Evolutionary conservation across 2,113 vertebrate genomes (phyloP).

Genomic region (Crocuta crocuta): DNA sequence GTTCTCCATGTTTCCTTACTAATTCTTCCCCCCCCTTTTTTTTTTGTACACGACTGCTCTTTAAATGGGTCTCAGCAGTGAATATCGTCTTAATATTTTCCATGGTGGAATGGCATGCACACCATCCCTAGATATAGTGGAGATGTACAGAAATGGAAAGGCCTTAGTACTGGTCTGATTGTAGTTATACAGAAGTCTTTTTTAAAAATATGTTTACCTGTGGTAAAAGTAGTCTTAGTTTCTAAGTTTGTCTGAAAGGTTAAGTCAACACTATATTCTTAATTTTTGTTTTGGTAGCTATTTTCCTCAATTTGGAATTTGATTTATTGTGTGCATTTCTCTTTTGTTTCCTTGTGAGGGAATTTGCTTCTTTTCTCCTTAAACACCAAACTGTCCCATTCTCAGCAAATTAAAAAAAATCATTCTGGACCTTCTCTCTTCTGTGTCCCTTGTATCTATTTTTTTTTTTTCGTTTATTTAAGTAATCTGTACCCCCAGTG

Average conservation of each 20-base stretch:
- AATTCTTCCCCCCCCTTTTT: background rate
- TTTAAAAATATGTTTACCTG: background rate
- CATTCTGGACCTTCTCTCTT: background rate
- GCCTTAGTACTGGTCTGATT: background rate
- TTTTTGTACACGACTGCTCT: background rate
- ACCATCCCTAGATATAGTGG: background rate
- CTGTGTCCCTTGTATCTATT: background rate
- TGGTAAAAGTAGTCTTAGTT: background rate
- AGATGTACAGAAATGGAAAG: background rate
- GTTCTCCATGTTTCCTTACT: background rate
- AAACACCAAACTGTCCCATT: background rate
- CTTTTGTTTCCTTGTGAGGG: background rate
- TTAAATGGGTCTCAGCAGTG: background rate
- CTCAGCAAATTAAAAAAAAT: background rate
- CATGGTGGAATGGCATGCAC: background rate
- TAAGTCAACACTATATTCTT: background rate
- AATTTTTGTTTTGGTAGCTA: background rate
- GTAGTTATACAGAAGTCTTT: background rate
- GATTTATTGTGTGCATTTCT: background rate
- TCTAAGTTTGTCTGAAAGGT: background rate
- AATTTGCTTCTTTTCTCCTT: background rate
- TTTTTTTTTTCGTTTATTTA: background rate
- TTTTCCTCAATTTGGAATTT: conserved; percentile 4
- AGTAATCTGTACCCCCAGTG: background rate
- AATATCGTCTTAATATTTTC: background rate